A percentile compares a stretch with the other conserved stretches of the same genome.
Evolutionary conservation across 2,113 vertebrate species (phyloP).

Genomic region (Prochilodus magdalenae): DNA sequence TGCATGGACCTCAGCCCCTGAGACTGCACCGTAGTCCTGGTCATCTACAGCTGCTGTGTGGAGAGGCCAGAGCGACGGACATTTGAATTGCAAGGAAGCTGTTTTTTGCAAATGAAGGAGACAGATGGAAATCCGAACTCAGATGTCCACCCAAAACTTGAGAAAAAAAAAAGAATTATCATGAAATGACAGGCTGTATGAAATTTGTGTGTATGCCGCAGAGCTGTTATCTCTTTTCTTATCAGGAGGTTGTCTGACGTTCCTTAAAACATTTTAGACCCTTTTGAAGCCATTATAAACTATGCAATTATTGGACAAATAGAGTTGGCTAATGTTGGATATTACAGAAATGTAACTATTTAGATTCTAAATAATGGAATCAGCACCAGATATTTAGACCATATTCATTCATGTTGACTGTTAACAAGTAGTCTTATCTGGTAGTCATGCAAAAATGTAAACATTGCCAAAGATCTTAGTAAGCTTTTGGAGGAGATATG

Average conservation of each 20-base stretch:
- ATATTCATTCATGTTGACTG: not conserved
- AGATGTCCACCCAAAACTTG: constrained; percentile 75
- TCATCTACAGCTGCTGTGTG: constrained; percentile 93
- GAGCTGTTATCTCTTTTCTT: not conserved
- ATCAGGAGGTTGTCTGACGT: not conserved
- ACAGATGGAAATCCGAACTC: constrained; percentile 80
- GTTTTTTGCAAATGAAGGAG: constrained; percentile 76
- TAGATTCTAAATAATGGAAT: not conserved
- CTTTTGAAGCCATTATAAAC: not conserved
- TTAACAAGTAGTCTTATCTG: constrained; percentile 31
- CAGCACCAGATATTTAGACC: not conserved
- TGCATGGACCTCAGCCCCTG: constrained; percentile 79
- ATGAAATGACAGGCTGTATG: constrained; percentile 4
- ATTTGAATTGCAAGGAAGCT: constrained; percentile 83
- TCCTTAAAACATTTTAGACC: not conserved
- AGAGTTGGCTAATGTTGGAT: too few relatives aligned
- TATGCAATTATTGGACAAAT: not conserved
- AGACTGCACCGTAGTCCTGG: constrained; percentile 80
- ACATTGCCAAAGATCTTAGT: too few relatives aligned
- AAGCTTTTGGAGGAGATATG: too few relatives aligned
- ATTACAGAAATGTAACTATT: not conserved
- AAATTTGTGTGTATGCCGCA: not conserved
- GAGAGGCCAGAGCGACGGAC: constrained; percentile 79
- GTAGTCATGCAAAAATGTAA: too few relatives aligned
- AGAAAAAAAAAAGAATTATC: constrained; percentile 45